These are phyloP conservation scores for Pelagia noctiluca DNA, from an alignment of 30 jellyfish, hydroid and myxozoan genomes.

Conservation along the genomic window DNA sequence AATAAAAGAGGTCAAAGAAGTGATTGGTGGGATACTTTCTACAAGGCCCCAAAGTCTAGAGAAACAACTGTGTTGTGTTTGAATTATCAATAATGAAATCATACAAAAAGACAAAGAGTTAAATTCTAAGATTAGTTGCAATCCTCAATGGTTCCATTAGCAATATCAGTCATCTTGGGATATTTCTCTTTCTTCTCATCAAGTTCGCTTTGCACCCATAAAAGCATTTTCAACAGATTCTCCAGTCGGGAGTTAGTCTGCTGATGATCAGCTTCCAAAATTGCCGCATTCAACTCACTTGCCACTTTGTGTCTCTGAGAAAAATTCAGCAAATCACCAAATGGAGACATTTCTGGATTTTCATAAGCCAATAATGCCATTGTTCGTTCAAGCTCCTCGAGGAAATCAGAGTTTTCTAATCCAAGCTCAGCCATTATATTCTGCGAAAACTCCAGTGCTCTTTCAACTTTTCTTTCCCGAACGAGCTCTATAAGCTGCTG, in stretches of 20 bases:
- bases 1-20: no score
- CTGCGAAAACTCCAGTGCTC: slow-evolving; percentile 91
- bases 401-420: slow-evolving; percentile 69
- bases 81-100: no score
- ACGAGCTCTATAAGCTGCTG: slow-evolving; percentile 91
- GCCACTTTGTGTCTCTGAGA: slow-evolving; percentile 94
- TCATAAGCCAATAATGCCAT: slow-evolving; percentile 96
- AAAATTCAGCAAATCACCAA: slow-evolving; percentile 82
- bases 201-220: slow-evolving; percentile 90
- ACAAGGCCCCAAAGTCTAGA: no score
- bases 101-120: no score
- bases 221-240: slow-evolving; percentile 76
- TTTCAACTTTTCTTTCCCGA: slow-evolving; percentile 80
- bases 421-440: slow-evolving; percentile 94
- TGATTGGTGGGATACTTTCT: no score
- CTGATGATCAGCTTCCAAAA: slow-evolving; percentile 93
- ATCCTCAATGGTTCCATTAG: slow-evolving; percentile 73
- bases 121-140: no score
- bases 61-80: no score
- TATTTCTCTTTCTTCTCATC: slow-evolving; percentile 86
- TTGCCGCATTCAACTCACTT: slow-evolving; percentile 95
- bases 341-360: slow-evolving; percentile 90
- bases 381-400: slow-evolving; percentile 88
- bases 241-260: slow-evolving; percentile 89
- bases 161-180: slow-evolving; percentile 90